Conservation (phyloP, 2,797 vertebrate genomes). For the Orientallactaga sibirica region DNA sequence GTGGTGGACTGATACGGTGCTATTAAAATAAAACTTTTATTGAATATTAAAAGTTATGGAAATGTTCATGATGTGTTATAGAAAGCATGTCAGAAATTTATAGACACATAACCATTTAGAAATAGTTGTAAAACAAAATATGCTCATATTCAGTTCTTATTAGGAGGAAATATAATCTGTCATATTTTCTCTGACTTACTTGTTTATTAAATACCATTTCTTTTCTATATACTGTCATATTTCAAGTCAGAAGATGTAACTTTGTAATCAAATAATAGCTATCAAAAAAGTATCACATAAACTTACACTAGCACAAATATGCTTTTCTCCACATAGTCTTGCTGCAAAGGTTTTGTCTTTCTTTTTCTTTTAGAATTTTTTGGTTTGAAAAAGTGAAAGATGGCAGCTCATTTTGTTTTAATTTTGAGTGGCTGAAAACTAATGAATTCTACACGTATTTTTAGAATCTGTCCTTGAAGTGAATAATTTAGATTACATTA, state of each 20-base stretch:
- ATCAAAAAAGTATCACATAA: not conserved
- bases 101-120: constrained; percentile 27
- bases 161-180: constrained; percentile 1
- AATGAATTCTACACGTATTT: constrained; percentile 78
- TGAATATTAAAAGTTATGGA: constrained; percentile 39
- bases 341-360: not conserved
- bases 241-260: not conserved
- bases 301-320: not conserved
- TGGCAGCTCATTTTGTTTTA: constrained; percentile 73
- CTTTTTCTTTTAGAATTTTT: not conserved
- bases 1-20: not conserved
- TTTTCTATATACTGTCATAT: not conserved
- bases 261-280: not conserved
- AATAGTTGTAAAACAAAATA: constrained; percentile 53
- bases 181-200: constrained; percentile 5
- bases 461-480: constrained; percentile 71
- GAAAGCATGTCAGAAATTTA: constrained; percentile 49
- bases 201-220: constrained; percentile 6
- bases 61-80: constrained; percentile 34
- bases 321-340: not conserved
- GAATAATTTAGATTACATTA: constrained; percentile 73
- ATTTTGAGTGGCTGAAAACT: constrained; percentile 77
- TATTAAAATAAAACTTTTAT: constrained; percentile 51
- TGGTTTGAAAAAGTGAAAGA: constrained; percentile 64
- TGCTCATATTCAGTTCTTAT: constrained; percentile 1